A percentile compares a stretch with the other conserved stretches of the same genome.
phyloP scores from a whole-genome alignment of 2,888 invertebrate species.

The Notocelia uddmanniana region DNA sequence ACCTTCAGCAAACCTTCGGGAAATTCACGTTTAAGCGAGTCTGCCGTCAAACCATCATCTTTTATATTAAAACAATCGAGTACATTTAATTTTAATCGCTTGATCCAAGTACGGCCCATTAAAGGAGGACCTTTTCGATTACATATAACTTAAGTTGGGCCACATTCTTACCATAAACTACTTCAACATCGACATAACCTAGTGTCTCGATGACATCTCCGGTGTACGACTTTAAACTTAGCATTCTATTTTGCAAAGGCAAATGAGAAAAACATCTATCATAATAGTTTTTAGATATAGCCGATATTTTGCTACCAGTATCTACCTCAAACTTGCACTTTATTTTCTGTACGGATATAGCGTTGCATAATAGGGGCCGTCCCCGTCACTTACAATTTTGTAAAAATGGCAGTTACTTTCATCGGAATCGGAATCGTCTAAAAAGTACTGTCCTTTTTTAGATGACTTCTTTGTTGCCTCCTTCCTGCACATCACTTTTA shows the following conservation, averaged over 20 bases:
- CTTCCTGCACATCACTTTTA: conserved; percentile 9
- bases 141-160: not conserved
- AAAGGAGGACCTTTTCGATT: conserved; percentile 26
- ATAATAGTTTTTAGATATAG: too few species aligned
- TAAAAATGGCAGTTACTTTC: not conserved
- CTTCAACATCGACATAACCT: not conserved
- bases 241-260: not conserved
- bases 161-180: not conserved
- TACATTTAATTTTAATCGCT: not conserved
- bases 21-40: conserved; percentile 23
- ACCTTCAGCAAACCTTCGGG: conserved; percentile 22
- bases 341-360: not conserved
- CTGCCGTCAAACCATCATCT: conserved; percentile 19
- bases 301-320: too few species aligned
- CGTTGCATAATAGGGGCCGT: not conserved
- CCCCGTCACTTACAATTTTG: not conserved
- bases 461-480: not conserved
- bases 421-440: conserved; percentile 2
- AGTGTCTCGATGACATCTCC: not conserved
- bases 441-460: conserved; percentile 19
- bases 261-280: not conserved
- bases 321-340: not conserved
- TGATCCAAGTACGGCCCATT: conserved; percentile 25
- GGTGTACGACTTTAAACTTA: conserved; percentile 7
- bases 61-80: conserved; percentile 6